phyloP scores from a whole-genome alignment of 2,888 invertebrate species.

The Corbicula japonica region DNA sequence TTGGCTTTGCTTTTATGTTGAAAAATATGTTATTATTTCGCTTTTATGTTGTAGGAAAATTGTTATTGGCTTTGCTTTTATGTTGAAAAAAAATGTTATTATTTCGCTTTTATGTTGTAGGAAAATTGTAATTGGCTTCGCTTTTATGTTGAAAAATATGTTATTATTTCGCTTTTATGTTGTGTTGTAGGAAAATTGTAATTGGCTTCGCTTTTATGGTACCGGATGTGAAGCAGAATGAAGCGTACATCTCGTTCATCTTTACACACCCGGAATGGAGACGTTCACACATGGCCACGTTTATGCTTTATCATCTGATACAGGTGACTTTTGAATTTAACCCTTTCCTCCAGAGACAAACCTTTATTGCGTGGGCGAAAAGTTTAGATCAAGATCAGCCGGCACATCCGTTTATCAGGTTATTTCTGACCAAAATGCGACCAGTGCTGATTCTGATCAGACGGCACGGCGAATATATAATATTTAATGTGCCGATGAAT shows the following conservation, averaged over 20 bases:
- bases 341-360: too few relatives aligned
- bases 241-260: slow-evolving; percentile 96
- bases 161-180: slow-evolving; percentile 6
- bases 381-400: too few relatives aligned
- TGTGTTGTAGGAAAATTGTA: slow-evolving; percentile 89
- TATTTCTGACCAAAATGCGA: too few relatives aligned
- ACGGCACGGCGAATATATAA: too few relatives aligned
- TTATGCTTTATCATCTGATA: slow-evolving; percentile 96
- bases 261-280: slow-evolving; percentile 96
- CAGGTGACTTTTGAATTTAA: slow-evolving; percentile 90
- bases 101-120: slow-evolving; percentile 10
- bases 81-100: neutral
- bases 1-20: too few relatives aligned
- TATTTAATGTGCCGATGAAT: too few relatives aligned
- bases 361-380: too few relatives aligned
- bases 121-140: neutral
- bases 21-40: slow-evolving; percentile 3
- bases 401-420: too few relatives aligned
- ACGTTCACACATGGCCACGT: slow-evolving; percentile 92
- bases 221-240: slow-evolving; percentile 93
- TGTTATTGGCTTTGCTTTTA: too few relatives aligned
- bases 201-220: slow-evolving; percentile 96
- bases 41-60: slow-evolving; percentile 18
- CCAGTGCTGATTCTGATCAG: too few relatives aligned
- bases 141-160: too few relatives aligned